Evolutionary conservation across 2,113 vertebrate species (phyloP).

Genomic region (Clarias batrachus): DNA sequence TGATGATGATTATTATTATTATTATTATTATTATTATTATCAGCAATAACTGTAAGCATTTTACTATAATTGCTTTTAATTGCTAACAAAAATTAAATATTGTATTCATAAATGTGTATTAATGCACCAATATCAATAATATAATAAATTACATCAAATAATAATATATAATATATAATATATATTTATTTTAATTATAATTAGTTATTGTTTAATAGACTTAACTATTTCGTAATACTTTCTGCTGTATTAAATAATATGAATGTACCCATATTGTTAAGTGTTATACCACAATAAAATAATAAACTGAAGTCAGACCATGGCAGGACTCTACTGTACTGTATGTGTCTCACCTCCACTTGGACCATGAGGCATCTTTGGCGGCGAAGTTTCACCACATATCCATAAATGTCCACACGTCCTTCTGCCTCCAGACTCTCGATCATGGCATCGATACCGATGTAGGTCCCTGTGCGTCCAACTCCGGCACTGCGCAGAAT

Average conservation of each 20-base stretch:
- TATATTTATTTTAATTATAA: background rate
- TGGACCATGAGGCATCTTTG: conserved; percentile 98
- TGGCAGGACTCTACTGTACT: too few species aligned
- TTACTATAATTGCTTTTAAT: background rate
- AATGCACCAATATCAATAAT: background rate
- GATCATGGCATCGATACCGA: conserved; percentile 94
- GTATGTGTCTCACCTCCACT: conserved; percentile 82
- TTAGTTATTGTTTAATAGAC: background rate
- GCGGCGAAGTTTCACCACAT: conserved; percentile 83
- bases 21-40: too few species aligned
- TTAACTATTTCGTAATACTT: background rate
- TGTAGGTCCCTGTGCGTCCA: conserved; percentile 92
- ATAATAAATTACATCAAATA: background rate
- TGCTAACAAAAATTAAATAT: background rate
- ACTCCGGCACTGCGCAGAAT: conserved; percentile 82
- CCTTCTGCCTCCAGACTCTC: conserved; percentile 87
- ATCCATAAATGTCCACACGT: conserved; percentile 90
- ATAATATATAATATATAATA: background rate
- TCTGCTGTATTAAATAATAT: background rate
- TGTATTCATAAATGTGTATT: background rate
- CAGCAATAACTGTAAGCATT: background rate
- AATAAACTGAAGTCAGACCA: background rate
- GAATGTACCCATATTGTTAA: background rate
- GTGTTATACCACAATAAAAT: background rate
- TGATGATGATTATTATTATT: too few species aligned